Evolutionary conservation across 2,797 vertebrate species (phyloP).

Genomic region (Sphenodon punctatus): DNA sequence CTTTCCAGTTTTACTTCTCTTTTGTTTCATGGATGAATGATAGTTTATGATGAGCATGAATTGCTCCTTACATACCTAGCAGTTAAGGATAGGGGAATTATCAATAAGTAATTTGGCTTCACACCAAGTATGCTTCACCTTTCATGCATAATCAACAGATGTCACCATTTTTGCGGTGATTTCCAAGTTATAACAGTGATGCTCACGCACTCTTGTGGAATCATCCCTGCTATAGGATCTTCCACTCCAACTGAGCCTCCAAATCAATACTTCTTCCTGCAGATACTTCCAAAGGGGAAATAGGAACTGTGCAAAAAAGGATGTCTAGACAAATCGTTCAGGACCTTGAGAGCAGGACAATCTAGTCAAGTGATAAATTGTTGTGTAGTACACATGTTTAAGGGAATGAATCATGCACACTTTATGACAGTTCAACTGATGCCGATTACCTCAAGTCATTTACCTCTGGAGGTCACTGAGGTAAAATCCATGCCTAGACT

Average conservation of each 20-base stretch:
- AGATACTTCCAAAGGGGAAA: neutral
- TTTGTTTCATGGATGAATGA: neutral
- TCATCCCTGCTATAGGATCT: too few species aligned
- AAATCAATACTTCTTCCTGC: neutral
- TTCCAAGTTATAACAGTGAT: neutral
- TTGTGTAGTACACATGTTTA: neutral
- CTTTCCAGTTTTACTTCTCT: neutral
- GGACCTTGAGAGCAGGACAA: neutral
- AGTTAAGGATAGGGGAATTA: neutral
- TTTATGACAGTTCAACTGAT: neutral
- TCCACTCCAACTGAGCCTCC: neutral
- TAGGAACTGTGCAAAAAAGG: neutral
- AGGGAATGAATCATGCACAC: neutral
- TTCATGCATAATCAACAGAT: neutral
- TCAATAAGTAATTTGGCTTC: neutral
- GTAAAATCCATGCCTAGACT: constrained; percentile 11
- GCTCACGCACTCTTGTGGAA: neutral
- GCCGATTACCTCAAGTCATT: neutral
- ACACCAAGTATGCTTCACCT: neutral
- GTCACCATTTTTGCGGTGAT: neutral
- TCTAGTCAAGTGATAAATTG: neutral
- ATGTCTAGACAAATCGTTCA: neutral
- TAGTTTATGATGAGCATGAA: neutral
- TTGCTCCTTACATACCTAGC: neutral
- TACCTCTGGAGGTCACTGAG: neutral